Evolutionary conservation across 2,797 vertebrate species (phyloP).

Genomic region (Toxotes lorentzi): DNA sequence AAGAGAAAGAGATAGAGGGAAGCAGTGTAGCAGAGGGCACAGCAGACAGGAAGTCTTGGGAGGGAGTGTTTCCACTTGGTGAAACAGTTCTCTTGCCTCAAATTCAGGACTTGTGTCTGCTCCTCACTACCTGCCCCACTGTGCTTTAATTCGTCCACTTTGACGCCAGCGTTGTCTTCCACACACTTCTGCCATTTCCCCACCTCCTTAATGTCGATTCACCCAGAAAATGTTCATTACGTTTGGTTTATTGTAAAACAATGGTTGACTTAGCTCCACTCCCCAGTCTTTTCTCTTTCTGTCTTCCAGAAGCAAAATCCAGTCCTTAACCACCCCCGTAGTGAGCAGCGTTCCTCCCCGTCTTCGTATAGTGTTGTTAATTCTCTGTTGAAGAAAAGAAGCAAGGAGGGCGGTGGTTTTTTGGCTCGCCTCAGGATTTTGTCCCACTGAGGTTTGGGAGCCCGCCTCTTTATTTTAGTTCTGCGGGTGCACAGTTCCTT

Average conservation of each 20-base stretch:
- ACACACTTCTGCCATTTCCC: conserved; percentile 55
- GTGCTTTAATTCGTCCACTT: conserved; percentile 59
- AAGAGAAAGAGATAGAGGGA: conserved; percentile 3
- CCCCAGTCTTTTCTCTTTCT: conserved; percentile 1
- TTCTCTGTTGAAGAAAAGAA: conserved; percentile 45
- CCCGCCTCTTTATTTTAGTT: conserved; percentile 72
- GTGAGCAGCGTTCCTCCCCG: conserved; percentile 43
- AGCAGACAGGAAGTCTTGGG: conserved; percentile 46
- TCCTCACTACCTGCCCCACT: conserved; percentile 45
- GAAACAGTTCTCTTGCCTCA: conserved; percentile 2
- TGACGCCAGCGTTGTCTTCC: conserved; percentile 69
- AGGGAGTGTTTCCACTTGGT: conserved; percentile 6
- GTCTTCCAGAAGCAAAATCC: conserved; percentile 53
- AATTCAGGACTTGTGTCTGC: conserved; percentile 41
- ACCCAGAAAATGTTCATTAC: conserved; percentile 2
- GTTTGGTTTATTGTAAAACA: conserved; percentile 9
- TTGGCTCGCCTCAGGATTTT: conserved; percentile 61
- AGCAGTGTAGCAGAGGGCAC: conserved; percentile 17
- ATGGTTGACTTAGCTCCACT: conserved; percentile 1
- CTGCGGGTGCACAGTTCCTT: conserved; percentile 74
- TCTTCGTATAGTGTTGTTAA: conserved; percentile 37
- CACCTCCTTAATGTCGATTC: not conserved
- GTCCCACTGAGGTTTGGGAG: conserved; percentile 76
- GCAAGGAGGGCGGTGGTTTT: conserved; percentile 47
- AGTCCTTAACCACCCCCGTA: conserved; percentile 14